A percentile compares a stretch with the other conserved stretches of the same genome.
Evolutionary conservation across 1,140 invertebrate genomes (phyloP).

Genomic region (Drosophila kohkoa): DNA sequence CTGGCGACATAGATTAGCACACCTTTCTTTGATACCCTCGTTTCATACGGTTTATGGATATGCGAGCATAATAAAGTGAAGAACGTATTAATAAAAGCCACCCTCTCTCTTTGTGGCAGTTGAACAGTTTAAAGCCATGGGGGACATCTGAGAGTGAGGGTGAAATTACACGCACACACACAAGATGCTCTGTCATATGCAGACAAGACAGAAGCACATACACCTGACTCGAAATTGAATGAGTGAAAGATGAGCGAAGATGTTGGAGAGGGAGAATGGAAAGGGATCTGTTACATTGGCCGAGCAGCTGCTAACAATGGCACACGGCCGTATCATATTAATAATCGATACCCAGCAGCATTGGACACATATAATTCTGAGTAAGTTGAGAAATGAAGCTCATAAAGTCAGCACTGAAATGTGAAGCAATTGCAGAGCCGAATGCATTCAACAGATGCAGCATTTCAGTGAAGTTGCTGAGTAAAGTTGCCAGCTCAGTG

Average conservation of each 20-base stretch:
- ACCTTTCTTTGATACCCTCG: slow-evolving; percentile 11
- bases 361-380: slow-evolving; percentile 10
- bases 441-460: slow-evolving; percentile 31
- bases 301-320: slow-evolving; percentile 10
- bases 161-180: slow-evolving; percentile 17
- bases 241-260: not conserved
- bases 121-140: slow-evolving; percentile 35
- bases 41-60: slow-evolving; percentile 3
- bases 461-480: slow-evolving; percentile 1
- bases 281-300: too few species aligned
- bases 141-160: slow-evolving; percentile 10
- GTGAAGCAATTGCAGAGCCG: slow-evolving; percentile 40
- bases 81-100: slow-evolving; percentile 38
- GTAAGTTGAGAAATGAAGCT: slow-evolving; percentile 47
- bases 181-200: slow-evolving; percentile 30
- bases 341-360: slow-evolving; percentile 54
- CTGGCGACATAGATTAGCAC: not conserved
- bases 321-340: slow-evolving; percentile 34
- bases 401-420: slow-evolving; percentile 29
- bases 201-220: slow-evolving; percentile 6
- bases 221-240: slow-evolving; percentile 55
- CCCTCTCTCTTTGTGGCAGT: not conserved
- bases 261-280: not conserved
- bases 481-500: not conserved
- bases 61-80: slow-evolving; percentile 14